Evolutionary conservation across 2,113 vertebrate species (phyloP).

Genomic region (Hydropotes inermis): DNA sequence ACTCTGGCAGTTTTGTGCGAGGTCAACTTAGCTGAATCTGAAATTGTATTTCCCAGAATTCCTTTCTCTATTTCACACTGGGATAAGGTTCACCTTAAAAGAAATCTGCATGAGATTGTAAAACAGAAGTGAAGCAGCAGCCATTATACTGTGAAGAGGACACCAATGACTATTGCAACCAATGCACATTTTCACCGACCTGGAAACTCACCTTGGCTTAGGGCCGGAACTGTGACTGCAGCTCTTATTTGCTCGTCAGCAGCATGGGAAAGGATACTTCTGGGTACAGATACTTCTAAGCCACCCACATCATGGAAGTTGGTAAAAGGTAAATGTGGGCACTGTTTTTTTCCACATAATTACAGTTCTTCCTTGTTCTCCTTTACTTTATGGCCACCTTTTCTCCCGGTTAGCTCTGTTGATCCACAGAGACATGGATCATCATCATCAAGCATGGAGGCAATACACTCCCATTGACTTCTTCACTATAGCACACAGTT

Average conservation of each 20-base stretch:
- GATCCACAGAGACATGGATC: not conserved
- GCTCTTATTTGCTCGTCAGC: not conserved
- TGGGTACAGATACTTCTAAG: not conserved
- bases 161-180: accelerated
- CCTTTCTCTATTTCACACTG: not conserved
- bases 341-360: not conserved
- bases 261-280: not conserved
- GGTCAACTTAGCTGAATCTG: not conserved
- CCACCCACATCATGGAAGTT: not conserved
- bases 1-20: not conserved
- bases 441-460: not conserved
- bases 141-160: not conserved
- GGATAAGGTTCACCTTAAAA: not conserved
- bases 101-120: not conserved
- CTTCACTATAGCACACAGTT: not conserved
- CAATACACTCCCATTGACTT: not conserved
- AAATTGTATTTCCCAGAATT: not conserved
- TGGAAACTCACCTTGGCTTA: not conserved
- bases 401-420: not conserved
- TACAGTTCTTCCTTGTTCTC: not conserved
- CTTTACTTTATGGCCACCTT: not conserved
- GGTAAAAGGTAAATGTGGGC: not conserved
- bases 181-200: not conserved
- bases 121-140: not conserved
- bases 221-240: not conserved